phyloP scores from a whole-genome alignment of 2,888 invertebrate genomes.

The Stenurella melanura region DNA sequence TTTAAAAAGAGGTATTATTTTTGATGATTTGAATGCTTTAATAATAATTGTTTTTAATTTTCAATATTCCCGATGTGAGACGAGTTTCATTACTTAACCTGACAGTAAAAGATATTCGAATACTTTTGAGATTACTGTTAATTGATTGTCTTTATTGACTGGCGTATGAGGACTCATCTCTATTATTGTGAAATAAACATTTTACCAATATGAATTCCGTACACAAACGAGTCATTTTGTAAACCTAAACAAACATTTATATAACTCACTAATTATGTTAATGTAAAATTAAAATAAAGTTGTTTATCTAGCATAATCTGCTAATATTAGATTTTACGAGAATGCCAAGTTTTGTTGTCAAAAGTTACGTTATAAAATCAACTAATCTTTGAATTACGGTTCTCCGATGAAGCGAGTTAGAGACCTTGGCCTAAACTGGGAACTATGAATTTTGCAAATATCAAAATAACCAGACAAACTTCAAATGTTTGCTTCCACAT shows the following conservation, averaged over 20 bases:
- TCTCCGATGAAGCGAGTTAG: background rate
- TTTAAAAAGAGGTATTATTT: too few relatives aligned
- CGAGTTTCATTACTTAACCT: too few relatives aligned
- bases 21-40: too few relatives aligned
- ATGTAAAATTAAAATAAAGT: constrained; percentile 30
- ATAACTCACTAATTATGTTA: constrained; percentile 21
- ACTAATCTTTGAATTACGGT: background rate
- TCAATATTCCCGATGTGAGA: too few relatives aligned
- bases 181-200: background rate
- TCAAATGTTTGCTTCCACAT: background rate
- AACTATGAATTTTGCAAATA: background rate
- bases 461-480: background rate
- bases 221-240: background rate
- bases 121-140: too few relatives aligned
- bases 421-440: constrained; percentile 23
- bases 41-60: too few relatives aligned
- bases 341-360: background rate
- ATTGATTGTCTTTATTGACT: too few relatives aligned
- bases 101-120: too few relatives aligned
- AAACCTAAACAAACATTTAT: constrained; percentile 22
- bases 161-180: too few relatives aligned
- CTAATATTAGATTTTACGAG: constrained; percentile 26
- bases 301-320: constrained; percentile 25
- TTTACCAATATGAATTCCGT: background rate
- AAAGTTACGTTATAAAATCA: constrained; percentile 6